phyloP scores from a whole-genome alignment of 1,140 invertebrate species.

The Conus ventricosus region DNA sequence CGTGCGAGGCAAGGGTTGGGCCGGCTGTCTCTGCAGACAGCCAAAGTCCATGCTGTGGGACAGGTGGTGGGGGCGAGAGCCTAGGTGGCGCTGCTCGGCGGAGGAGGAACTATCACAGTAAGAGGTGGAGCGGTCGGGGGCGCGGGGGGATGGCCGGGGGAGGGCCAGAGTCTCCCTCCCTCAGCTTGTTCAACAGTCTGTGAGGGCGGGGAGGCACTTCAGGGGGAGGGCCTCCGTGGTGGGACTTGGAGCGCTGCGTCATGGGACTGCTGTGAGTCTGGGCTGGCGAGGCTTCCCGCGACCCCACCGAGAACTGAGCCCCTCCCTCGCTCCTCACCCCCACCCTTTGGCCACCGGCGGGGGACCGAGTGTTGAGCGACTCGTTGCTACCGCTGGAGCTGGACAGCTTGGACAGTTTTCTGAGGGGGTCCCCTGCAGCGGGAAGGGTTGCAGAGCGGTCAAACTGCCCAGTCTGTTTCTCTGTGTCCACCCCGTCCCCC shows the following conservation, averaged over 20 bases:
- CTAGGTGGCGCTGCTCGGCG: constrained; percentile 11
- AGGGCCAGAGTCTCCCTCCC: not conserved
- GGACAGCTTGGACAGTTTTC: constrained; percentile 65
- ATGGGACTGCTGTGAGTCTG: constrained; percentile 47
- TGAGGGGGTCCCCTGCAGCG: constrained; percentile 57
- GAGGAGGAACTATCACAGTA: constrained; percentile 42
- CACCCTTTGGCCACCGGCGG: not conserved
- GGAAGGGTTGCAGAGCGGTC: constrained; percentile 43
- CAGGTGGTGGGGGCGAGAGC: constrained; percentile 53
- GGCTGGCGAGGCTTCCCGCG: constrained; percentile 48
- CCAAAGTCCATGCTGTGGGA: constrained; percentile 68
- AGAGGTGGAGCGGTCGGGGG: constrained; percentile 26
- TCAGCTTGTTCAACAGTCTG: not conserved
- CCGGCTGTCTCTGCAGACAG: constrained; percentile 46
- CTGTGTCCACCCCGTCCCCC: constrained; percentile 54
- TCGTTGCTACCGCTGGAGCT: constrained; percentile 58
- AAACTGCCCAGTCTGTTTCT: constrained; percentile 25
- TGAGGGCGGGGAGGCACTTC: constrained; percentile 47
- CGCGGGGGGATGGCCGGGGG: constrained; percentile 32
- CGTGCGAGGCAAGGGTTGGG: constrained; percentile 62
- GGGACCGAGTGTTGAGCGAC: not conserved
- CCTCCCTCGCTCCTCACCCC: not conserved
- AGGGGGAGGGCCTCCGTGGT: constrained; percentile 30
- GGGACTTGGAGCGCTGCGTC: constrained; percentile 35
- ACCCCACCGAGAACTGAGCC: constrained; percentile 49